These are phyloP conservation scores for Jaculus jaculus DNA, from an alignment of 2,113 vertebrate genomes.

Conservation along the genomic window DNA sequence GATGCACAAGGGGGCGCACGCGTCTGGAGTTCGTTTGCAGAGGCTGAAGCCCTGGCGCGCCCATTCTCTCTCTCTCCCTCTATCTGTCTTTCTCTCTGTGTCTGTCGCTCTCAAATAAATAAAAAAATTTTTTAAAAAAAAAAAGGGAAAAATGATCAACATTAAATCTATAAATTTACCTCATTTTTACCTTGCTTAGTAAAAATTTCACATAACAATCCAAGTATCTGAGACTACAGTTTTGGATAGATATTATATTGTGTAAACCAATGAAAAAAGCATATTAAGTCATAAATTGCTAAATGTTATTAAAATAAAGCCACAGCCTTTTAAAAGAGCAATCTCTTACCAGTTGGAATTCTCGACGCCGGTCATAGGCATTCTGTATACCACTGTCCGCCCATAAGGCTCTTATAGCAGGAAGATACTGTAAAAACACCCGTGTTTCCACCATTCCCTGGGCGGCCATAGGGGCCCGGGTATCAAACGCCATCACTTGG, in stretches of 20 bases:
- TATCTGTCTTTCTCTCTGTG: too few relatives aligned
- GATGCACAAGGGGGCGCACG: too few relatives aligned
- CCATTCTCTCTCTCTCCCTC: too few relatives aligned
- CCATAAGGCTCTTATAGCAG: constrained; percentile 92
- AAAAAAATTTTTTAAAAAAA: too few relatives aligned
- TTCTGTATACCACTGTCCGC: constrained; percentile 94
- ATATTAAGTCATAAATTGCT: background rate
- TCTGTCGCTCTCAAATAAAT: too few relatives aligned
- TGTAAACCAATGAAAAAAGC: background rate
- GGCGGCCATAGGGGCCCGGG: constrained; percentile 87
- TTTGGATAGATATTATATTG: background rate
- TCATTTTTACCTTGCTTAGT: constrained; percentile 13
- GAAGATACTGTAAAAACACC: constrained; percentile 90
- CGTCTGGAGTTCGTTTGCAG: too few relatives aligned
- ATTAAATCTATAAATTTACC: background rate
- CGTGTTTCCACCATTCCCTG: constrained; percentile 92
- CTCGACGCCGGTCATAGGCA: constrained; percentile 95
- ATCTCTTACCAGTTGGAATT: constrained; percentile 96
- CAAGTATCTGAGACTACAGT: background rate
- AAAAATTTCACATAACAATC: constrained; percentile 13
- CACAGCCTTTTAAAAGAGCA: background rate
- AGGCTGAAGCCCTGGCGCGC: too few relatives aligned
- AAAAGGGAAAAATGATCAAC: constrained; percentile 15
- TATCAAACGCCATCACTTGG: constrained; percentile 95
- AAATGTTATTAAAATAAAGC: constrained; percentile 13